Base-by-base conservation (phyloP, 2,888 invertebrate species). In the Autographa gamma region DNA sequence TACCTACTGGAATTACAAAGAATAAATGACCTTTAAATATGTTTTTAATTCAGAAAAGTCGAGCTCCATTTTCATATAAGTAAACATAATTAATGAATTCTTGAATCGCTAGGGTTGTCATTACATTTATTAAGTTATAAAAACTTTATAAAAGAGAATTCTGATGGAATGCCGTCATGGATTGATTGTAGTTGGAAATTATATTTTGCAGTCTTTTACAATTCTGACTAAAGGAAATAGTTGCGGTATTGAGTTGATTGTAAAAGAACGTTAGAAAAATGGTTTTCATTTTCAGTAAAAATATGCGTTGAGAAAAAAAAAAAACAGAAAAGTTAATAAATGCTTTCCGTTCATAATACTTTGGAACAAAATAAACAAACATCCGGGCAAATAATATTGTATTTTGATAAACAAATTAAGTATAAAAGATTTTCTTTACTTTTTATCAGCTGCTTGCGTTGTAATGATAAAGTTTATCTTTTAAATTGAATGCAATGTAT, bases 401-500 rank as follows among this genome's bases (percentile, higher is more conserved):
- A 60, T 61, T 74, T 73, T 73, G 43, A 43, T 43, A 69, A 79
- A 66, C 38, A 63, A 70, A 65, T 63, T 65, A 63, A 70, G 69
- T 59, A 54, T 60, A 19, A 63, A 63, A 71, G 68, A 76, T 69
- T 70, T 58, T 80, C 80, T 63, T 19, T 69, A 73, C 69, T 81
- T 79, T 83, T 82, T 83, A 63, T 76, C 69, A 64, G 32, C 71
- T 66, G 56, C 72, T 66, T 71, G 80, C 70, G 72, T 79, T 69
- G 79, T 69, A 75, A 79, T 82, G 75, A 80, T 82, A 81, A 84
- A 77, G 71, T 83, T 86, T 87, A 87, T 86, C 86, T 87, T 85
- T 87, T 87, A 83, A 87, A 90, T 89, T 89, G 78, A 88, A 88
- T 89, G 85, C 88, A 86, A 88, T 89, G 86, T 89, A 89, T 86